Evolutionary conservation across 2,888 invertebrate genomes (phyloP).

Genomic region (Rutpela maculata): DNA sequence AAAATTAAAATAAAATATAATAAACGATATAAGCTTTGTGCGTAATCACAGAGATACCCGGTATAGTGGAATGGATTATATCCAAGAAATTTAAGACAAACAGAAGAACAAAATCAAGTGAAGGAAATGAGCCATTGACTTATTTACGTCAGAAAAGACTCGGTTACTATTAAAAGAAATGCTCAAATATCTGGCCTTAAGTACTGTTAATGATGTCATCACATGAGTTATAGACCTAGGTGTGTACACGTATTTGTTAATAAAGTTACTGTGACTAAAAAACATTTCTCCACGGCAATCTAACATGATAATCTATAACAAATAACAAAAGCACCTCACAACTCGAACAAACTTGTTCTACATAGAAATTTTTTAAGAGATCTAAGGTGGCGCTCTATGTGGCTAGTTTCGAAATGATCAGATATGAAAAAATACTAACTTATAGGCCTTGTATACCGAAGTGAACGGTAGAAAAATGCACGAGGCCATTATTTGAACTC

Average conservation of each 20-base stretch:
- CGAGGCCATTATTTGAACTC: slow-evolving; percentile 55
- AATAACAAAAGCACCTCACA: slow-evolving; percentile 44
- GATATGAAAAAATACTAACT: slow-evolving; percentile 43
- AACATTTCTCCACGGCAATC: slow-evolving; percentile 39
- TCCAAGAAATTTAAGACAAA: neutral
- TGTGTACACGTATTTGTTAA: slow-evolving; percentile 41
- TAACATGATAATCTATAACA: slow-evolving; percentile 42
- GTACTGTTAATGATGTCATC: slow-evolving; percentile 43
- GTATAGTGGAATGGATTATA: too few relatives aligned
- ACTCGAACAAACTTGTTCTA: slow-evolving; percentile 39
- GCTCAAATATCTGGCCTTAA: slow-evolving; percentile 29
- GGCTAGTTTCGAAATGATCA: slow-evolving; percentile 40
- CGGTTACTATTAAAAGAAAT: slow-evolving; percentile 21
- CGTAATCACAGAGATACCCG: too few relatives aligned
- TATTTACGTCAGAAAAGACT: neutral
- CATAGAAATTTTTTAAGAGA: slow-evolving; percentile 42
- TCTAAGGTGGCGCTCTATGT: slow-evolving; percentile 41
- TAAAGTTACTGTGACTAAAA: slow-evolving; percentile 40
- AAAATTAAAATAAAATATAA: too few relatives aligned
- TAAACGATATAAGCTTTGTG: too few relatives aligned
- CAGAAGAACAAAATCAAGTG: neutral
- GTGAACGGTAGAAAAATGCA: slow-evolving; percentile 52
- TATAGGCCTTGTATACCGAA: slow-evolving; percentile 42
- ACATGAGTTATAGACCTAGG: slow-evolving; percentile 41
- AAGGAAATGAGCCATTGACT: neutral